These are phyloP conservation scores for Atopsyche davidsoni DNA, from an alignment of 1,140 invertebrate species.

Conservation along the genomic window DNA sequence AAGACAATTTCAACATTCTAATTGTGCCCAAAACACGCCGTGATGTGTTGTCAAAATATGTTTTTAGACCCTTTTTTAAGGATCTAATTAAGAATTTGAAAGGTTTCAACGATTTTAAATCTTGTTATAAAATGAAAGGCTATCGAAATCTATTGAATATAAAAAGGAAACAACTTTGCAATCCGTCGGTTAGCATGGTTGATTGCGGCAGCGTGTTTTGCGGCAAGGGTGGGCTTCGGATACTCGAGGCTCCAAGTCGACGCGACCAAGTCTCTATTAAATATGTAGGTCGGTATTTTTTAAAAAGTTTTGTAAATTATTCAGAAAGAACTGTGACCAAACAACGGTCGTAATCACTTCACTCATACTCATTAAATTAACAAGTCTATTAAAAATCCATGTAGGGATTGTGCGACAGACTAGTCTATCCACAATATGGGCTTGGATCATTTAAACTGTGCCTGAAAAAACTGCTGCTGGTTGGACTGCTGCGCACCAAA, in stretches of 20 bases:
- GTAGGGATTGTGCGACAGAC: conserved; percentile 18
- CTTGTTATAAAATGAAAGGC: no score
- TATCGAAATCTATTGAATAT: no score
- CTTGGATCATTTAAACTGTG: conserved; percentile 30
- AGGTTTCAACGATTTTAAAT: no score
- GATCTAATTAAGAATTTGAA: no score
- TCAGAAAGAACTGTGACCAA: neutral
- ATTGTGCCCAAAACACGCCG: no score
- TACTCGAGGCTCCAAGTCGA: neutral
- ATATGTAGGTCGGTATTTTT: neutral
- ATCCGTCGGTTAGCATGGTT: no score
- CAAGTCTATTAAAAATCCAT: conserved; percentile 9
- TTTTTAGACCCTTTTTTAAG: no score
- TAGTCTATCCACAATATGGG: conserved; percentile 30
- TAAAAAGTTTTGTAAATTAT: neutral
- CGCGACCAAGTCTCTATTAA: conserved; percentile 8
- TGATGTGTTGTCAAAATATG: no score
- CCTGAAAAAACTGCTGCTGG: conserved; percentile 28
- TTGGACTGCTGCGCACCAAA: conserved; percentile 13
- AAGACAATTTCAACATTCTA: no score
- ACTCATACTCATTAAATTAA: neutral
- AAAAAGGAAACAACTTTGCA: no score
- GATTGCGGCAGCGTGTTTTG: no score
- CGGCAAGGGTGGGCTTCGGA: no score
- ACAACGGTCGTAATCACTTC: neutral